Evolutionary conservation across 1,140 invertebrate genomes (phyloP).

Genomic region (Anadara kagoshimensis): DNA sequence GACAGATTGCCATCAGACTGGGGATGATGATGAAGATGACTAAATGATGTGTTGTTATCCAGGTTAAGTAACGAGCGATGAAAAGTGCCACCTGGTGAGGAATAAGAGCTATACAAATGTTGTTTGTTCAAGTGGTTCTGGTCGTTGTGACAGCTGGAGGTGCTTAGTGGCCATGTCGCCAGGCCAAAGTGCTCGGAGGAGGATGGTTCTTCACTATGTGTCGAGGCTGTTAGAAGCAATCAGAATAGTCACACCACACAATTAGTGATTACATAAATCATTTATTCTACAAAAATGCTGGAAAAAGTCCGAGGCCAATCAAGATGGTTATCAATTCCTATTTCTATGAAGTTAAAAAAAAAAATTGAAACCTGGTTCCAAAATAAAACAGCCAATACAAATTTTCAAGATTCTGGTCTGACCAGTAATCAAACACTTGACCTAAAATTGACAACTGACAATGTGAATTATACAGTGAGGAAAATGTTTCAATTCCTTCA

Average conservation of each 20-base stretch:
- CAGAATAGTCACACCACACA: not conserved
- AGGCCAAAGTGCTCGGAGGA: not conserved
- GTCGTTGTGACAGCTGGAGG: not conserved
- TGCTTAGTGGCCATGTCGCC: not conserved
- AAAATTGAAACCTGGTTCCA: no score
- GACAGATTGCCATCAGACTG: conserved; percentile 35
- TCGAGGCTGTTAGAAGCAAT: conserved; percentile 2
- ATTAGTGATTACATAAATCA: not conserved
- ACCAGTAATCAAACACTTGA: no score
- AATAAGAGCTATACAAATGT: conserved; percentile 9
- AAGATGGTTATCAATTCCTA: no score
- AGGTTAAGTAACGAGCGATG: conserved; percentile 14
- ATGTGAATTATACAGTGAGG: no score
- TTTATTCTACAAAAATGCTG: no score
- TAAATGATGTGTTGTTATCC: no score
- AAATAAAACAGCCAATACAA: no score
- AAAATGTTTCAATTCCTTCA: no score
- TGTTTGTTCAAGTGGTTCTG: not conserved
- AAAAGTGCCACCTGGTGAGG: conserved; percentile 24
- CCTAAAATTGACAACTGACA: no score
- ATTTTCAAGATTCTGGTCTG: no score
- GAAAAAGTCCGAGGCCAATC: no score
- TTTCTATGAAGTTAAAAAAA: no score
- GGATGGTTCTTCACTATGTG: conserved; percentile 1
- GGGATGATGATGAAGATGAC: not conserved